A percentile compares a stretch with the other conserved stretches of the same genome.
Conservation (phyloP, 2,113 vertebrate genomes). For the Rhinopithecus roxellana region DNA sequence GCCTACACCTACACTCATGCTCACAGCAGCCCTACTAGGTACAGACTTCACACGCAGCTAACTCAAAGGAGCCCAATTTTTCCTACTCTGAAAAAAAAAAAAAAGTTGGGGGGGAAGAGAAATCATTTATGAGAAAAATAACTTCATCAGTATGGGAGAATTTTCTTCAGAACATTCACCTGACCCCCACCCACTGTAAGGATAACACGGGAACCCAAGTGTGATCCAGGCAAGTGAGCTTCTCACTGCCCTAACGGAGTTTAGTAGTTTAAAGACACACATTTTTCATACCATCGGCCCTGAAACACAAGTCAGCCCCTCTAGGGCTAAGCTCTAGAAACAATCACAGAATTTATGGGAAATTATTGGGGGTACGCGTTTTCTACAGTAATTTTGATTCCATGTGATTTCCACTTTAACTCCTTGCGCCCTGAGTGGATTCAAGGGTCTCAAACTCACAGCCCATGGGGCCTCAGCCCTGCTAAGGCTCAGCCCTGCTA, state of each 20-base stretch:
- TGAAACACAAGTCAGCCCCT: neutral
- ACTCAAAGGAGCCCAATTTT: neutral
- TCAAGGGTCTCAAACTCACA: neutral
- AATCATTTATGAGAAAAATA: neutral
- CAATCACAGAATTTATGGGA: neutral
- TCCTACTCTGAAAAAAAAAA: neutral
- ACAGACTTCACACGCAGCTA: rapidly evolving
- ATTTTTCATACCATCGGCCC: neutral
- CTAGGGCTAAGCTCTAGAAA: neutral
- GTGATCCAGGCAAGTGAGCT: neutral
- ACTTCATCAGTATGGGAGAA: neutral
- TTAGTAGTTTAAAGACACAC: neutral
- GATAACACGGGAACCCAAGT: neutral
- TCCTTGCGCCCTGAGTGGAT: neutral
- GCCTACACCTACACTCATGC: rapidly evolving
- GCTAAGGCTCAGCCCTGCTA: neutral
- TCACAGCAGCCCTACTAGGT: too few species aligned
- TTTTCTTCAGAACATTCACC: neutral
- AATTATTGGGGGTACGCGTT: neutral
- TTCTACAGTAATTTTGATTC: neutral
- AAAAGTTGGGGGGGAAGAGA: neutral
- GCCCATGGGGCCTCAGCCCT: neutral
- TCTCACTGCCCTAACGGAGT: neutral
- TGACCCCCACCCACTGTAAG: neutral
- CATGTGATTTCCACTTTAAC: neutral